phyloP scores from a whole-genome alignment of 2,113 vertebrate genomes.

The Hippocampus zosterae region DNA sequence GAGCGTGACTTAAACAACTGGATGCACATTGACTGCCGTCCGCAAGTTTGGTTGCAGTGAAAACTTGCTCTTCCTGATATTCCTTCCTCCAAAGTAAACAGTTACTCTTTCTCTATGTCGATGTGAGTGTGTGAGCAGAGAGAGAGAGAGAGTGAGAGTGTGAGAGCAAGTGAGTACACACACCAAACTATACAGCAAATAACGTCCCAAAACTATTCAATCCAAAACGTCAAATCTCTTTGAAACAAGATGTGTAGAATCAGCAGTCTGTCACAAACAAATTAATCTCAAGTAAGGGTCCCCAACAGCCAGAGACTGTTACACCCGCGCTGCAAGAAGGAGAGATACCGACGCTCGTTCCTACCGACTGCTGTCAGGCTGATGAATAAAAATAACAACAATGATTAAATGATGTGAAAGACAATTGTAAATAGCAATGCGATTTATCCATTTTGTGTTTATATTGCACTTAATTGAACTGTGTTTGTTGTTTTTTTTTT shows the following conservation, averaged over 20 bases:
- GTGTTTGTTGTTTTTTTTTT: too few relatives aligned
- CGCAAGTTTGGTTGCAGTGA: neutral
- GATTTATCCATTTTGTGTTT: too few relatives aligned
- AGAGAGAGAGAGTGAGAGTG: neutral
- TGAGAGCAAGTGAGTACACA: neutral
- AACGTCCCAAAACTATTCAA: neutral
- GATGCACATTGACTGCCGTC: neutral
- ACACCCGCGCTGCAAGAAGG: too few relatives aligned
- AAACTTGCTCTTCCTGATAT: constrained; percentile 3
- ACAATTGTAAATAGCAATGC: too few relatives aligned
- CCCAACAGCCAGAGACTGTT: too few relatives aligned
- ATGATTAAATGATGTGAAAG: too few relatives aligned
- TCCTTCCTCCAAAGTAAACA: neutral
- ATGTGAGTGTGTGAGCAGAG: neutral
- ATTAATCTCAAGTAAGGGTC: too few relatives aligned
- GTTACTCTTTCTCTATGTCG: neutral
- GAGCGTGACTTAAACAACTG: neutral
- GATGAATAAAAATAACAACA: too few relatives aligned
- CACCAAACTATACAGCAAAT: neutral
- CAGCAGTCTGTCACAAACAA: neutral
- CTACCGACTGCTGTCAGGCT: too few relatives aligned
- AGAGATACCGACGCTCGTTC: too few relatives aligned
- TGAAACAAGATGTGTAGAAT: neutral
- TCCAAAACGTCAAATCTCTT: neutral
- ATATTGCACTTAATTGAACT: too few relatives aligned